phyloP scores from a whole-genome alignment of 2,888 invertebrate genomes.

The Tetrapedia diversipes region DNA sequence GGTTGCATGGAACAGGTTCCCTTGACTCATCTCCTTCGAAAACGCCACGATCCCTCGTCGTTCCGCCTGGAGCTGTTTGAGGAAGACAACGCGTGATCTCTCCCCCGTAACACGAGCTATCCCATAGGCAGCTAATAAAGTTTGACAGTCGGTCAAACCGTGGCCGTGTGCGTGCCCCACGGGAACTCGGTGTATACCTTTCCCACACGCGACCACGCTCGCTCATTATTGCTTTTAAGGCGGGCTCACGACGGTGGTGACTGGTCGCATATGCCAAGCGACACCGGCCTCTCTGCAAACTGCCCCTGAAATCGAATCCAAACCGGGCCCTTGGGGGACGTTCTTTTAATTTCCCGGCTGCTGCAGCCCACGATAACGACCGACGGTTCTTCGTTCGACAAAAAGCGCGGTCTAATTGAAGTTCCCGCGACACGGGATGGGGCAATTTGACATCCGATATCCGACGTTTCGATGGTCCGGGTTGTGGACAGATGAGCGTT shows the following conservation, averaged over 20 bases:
- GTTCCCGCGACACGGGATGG: background rate
- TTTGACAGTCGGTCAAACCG: conserved; percentile 71
- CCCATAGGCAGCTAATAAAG: conserved; percentile 70
- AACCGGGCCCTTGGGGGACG: conserved; percentile 68
- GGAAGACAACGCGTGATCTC: conserved; percentile 45
- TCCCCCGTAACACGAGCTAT: conserved; percentile 69
- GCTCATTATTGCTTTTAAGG: conserved; percentile 73
- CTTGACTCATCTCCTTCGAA: conserved; percentile 41
- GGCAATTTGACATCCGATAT: conserved; percentile 23
- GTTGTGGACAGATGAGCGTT: background rate
- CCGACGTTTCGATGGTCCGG: background rate
- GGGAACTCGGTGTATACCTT: conserved; percentile 69
- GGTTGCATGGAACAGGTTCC: conserved; percentile 58
- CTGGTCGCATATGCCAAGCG: conserved; percentile 68
- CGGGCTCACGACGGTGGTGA: conserved; percentile 56
- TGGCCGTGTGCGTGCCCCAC: conserved; percentile 50
- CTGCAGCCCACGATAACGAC: conserved; percentile 61
- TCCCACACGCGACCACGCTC: conserved; percentile 72
- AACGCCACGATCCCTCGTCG: conserved; percentile 32
- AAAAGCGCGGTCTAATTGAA: conserved; percentile 34
- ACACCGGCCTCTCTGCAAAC: conserved; percentile 59
- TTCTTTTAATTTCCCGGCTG: conserved; percentile 47
- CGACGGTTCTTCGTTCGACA: conserved; percentile 11
- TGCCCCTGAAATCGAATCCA: conserved; percentile 71
- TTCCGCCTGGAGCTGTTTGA: conserved; percentile 63